Percentiles rank a stretch among this genome's conserved stretches.
phyloP scores from a whole-genome alignment of 2,888 invertebrate species.

The Lysandra bellargus region DNA sequence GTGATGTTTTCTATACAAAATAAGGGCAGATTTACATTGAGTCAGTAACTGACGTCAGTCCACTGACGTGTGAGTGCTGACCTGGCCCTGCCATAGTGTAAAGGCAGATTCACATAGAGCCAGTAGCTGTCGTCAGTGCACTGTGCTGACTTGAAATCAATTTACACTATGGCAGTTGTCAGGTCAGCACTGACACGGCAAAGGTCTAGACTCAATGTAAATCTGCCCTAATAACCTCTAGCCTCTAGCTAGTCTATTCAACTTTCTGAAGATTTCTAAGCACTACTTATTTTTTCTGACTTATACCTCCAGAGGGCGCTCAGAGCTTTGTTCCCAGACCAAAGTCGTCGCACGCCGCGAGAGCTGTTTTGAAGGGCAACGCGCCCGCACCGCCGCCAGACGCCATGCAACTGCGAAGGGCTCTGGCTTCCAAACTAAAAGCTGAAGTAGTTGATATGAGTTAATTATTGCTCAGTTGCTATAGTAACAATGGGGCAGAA shows the following conservation, averaged over 20 bases:
- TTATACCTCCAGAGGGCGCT: constrained; percentile 58
- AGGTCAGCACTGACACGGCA: no score
- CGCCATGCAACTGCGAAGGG: constrained; percentile 89
- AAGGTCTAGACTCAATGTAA: no score
- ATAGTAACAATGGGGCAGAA: constrained; percentile 27
- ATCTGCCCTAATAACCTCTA: no score
- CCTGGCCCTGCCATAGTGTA: no score
- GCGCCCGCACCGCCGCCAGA: constrained; percentile 72
- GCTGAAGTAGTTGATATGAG: constrained; percentile 88
- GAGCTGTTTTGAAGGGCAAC: constrained; percentile 82
- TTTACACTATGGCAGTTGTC: no score
- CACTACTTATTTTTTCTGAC: constrained; percentile 23
- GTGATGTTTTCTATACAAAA: not conserved
- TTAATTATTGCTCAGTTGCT: not conserved
- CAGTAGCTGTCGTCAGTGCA: no score
- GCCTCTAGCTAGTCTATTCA: no score
- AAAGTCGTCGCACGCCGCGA: constrained; percentile 87
- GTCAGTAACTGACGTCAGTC: no score
- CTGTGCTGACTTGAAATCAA: no score
- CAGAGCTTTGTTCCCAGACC: constrained; percentile 76
- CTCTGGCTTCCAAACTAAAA: constrained; percentile 91
- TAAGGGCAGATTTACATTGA: not conserved
- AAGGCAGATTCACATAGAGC: no score
- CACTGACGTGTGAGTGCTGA: no score
- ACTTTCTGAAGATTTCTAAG: no score